Evolutionary conservation across 2,113 vertebrate genomes (phyloP).

Genomic region (Puntigrus tetrazona): DNA sequence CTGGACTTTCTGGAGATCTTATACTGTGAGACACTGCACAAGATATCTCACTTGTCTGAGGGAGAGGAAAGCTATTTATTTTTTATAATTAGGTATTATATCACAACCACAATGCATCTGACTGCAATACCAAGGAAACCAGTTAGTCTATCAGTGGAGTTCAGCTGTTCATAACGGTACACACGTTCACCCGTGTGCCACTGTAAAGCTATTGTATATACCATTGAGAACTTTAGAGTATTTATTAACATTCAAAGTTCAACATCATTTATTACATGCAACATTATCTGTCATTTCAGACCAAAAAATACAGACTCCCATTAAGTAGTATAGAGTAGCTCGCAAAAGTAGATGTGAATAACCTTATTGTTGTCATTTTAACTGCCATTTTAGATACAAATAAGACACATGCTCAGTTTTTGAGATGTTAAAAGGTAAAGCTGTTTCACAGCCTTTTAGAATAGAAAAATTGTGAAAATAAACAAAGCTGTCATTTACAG

Average conservation of each 20-base stretch:
- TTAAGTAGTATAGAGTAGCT: constrained; percentile 38
- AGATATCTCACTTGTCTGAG: constrained; percentile 47
- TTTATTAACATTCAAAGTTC: constrained; percentile 88
- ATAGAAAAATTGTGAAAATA: constrained; percentile 53
- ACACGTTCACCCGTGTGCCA: constrained; percentile 72
- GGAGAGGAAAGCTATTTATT: constrained; percentile 75
- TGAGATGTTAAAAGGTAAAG: constrained; percentile 69
- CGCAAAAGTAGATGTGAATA: constrained; percentile 49
- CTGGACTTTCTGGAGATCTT: constrained; percentile 46
- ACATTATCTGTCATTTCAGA: constrained; percentile 68
- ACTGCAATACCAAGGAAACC: constrained; percentile 80
- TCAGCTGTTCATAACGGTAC: constrained; percentile 64
- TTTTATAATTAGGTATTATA: constrained; percentile 63
- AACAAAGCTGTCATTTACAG: constrained; percentile 53
- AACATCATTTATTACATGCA: constrained; percentile 75
- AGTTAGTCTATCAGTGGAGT: constrained; percentile 69
- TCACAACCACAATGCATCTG: constrained; percentile 80
- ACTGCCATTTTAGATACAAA: constrained; percentile 28
- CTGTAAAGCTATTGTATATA: constrained; percentile 91
- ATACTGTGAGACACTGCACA: constrained; percentile 28
- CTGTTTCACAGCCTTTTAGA: constrained; percentile 72
- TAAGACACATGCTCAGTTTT: constrained; percentile 63
- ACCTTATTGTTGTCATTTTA: constrained; percentile 35
- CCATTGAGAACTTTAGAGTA: constrained; percentile 84
- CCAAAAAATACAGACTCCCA: constrained; percentile 49